phyloP scores from a whole-genome alignment of 2,113 vertebrate genomes.

The Dascyllus trimaculatus region DNA sequence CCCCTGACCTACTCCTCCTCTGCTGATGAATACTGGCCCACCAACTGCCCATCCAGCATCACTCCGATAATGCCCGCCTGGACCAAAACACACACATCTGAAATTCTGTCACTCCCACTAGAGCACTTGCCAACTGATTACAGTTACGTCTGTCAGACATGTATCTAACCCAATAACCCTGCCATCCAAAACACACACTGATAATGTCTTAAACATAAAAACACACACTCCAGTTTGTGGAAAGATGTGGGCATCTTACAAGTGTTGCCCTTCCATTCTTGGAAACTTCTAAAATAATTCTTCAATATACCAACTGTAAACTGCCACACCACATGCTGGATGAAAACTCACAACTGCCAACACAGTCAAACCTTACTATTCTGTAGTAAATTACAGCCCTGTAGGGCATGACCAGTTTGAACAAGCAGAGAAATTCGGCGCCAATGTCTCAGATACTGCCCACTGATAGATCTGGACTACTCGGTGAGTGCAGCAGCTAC shows the following conservation, averaged over 20 bases:
- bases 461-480: not conserved
- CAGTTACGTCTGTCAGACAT: not conserved
- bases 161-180: not conserved
- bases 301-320: not conserved
- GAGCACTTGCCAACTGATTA: not conserved
- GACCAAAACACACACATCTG: constrained; percentile 13
- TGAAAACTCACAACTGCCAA: constrained; percentile 17
- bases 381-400: constrained; percentile 14
- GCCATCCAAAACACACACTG: not conserved
- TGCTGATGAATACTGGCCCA: constrained; percentile 37
- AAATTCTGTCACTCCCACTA: not conserved
- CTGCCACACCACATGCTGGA: constrained; percentile 12
- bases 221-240: not conserved
- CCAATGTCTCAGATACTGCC: not conserved
- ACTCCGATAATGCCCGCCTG: not conserved
- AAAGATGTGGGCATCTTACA: not conserved
- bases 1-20: constrained; percentile 46
- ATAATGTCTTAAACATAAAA: constrained; percentile 6
- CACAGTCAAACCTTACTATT: constrained; percentile 3
- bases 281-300: constrained; percentile 14
- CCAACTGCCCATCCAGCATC: constrained; percentile 31
- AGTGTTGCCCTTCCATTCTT: not conserved
- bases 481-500: not conserved
- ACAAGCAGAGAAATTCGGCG: constrained; percentile 9
- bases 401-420: not conserved